These are phyloP conservation scores for Halisarca cf. caerulea DNA, from an alignment of 37 sponge, comb jelly and placozoan species.

Conservation along the genomic window DNA sequence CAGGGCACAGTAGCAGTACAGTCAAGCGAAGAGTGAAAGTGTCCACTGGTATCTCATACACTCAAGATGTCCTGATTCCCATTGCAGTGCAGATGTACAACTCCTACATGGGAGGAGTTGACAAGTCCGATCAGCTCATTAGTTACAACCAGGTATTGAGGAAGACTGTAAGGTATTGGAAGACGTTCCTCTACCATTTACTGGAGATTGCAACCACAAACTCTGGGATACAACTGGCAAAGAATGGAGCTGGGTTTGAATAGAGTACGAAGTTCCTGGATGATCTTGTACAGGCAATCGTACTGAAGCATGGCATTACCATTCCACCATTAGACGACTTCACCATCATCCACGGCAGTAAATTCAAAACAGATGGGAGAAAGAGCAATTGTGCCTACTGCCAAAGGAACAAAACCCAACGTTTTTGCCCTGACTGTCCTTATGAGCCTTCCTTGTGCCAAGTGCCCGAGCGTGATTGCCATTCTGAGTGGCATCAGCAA, in stretches of 20 bases:
- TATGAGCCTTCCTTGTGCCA: no score
- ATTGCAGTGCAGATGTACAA: slow-evolving; percentile 47
- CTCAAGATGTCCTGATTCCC: slow-evolving; percentile 33
- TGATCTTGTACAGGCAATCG: no score
- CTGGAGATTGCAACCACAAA: slow-evolving; percentile 42
- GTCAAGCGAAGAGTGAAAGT: neutral
- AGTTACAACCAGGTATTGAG: slow-evolving; percentile 35
- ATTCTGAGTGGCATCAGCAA: no score
- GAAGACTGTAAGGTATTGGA: slow-evolving; percentile 52
- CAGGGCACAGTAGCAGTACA: slow-evolving; percentile 28
- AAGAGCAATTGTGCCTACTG: no score
- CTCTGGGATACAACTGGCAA: neutral
- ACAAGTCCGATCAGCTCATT: slow-evolving; percentile 42
- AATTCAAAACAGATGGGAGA: no score
- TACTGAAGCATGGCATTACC: no score
- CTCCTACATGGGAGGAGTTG: slow-evolving; percentile 50
- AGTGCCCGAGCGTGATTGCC: no score
- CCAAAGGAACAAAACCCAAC: no score
- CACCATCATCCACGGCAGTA: no score
- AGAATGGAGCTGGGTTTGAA: neutral
- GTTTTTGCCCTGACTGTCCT: no score
- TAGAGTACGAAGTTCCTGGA: no score
- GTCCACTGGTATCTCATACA: neutral
- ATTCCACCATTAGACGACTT: no score
- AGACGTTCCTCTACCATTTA: slow-evolving; percentile 48